These are phyloP conservation scores for Hiodon tergisus DNA, from an alignment of 2,113 vertebrate species.

Conservation along the genomic window DNA sequence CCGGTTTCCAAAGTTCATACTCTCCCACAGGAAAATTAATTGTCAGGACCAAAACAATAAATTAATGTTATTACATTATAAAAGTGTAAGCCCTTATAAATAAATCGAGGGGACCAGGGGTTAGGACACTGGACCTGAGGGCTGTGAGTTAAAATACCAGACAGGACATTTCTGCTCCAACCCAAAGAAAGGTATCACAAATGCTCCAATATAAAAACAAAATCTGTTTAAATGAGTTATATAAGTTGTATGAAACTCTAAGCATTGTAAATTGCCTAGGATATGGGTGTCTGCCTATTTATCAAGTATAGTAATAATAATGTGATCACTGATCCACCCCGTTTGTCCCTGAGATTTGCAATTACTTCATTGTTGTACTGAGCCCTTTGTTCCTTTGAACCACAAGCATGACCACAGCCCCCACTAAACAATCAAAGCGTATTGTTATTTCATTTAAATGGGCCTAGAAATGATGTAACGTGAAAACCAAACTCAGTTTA, in stretches of 20 bases:
- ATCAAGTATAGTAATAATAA: neutral
- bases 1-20: constrained; percentile 32
- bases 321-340: neutral
- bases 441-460: constrained; percentile 16
- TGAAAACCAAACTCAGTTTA: neutral
- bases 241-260: neutral
- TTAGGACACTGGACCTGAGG: constrained; percentile 41
- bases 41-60: constrained; percentile 41
- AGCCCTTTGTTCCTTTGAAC: constrained; percentile 9
- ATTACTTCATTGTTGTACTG: neutral
- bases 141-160: neutral
- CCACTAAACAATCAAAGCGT: neutral
- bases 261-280: neutral
- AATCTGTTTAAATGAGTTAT: constrained; percentile 5
- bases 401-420: neutral
- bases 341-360: neutral
- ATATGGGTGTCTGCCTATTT: neutral
- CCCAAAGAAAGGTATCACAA: neutral
- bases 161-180: constrained; percentile 1
- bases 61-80: constrained; percentile 37
- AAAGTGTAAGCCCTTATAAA: constrained; percentile 46
- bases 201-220: neutral
- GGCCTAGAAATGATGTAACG: constrained; percentile 7
- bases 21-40: constrained; percentile 36
- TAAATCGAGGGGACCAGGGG: constrained; percentile 39